Evolutionary conservation across 2,888 invertebrate genomes (phyloP), one percentile per base, ranked within the genome.

Genomic region (Pterostichus niger): DNA sequence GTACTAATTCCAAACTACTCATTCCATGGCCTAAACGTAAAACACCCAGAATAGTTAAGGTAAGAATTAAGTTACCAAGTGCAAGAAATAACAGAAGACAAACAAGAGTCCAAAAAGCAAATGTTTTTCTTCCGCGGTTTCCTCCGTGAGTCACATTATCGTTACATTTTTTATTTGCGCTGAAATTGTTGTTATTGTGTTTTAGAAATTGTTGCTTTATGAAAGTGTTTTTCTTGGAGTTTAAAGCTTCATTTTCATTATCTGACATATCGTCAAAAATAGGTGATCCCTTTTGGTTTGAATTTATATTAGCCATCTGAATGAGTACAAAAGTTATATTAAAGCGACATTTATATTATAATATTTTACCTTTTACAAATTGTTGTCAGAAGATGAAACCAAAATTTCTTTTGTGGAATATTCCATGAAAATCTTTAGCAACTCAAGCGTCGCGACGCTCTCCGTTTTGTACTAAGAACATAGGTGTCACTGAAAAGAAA

Each of bases 1-100:
- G 93, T 83, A 96, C 92, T 68, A 97, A 92, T 89, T 97, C 97
- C 89, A 97, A 92, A 85, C 96, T 95, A 87, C 97, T 95, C 93
- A 97, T 95, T 6, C 96, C 96, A 88, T 94, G 94, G 0, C 96
- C 96, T 83, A 97, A 91, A 83, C 95, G 91, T 59, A 97, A 89
- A 0, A 97, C 96, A 6, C 95, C 94, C 82, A 97, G 92, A 78
- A 97, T 95, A 0, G 95, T 95, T 54, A 96, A 92, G 0, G 96
- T 97, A 2, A 97, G 90, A 52, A 96, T 90, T 76, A 97, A 91
- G 90, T 97, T 97, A 10, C 96, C 96, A 56, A 96, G 91, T 0
- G 96, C 95, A 17, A 97, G 89, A 6, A 96, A 89, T 80, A 95
- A 92, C 6, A 96, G 89, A 49, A 96, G 89, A 64, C 92, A 91